Percentiles rank a stretch among this genome's conserved stretches.
Conservation (phyloP, 1,140 invertebrate species). For the Calosoma granatense region DNA sequence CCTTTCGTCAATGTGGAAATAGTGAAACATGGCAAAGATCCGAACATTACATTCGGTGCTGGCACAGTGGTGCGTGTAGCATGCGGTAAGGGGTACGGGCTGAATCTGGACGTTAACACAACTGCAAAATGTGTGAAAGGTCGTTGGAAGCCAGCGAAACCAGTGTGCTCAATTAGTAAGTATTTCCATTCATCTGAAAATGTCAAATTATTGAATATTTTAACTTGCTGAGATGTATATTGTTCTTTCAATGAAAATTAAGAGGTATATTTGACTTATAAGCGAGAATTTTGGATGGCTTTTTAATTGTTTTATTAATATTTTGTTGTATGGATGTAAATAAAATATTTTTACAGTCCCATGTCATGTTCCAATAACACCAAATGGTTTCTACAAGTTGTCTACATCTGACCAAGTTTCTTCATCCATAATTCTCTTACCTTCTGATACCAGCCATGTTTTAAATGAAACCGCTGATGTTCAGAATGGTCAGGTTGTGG, state of each 20-base stretch:
- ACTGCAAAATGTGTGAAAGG: conserved; percentile 69
- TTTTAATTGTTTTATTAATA: neutral
- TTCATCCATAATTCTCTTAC: conserved; percentile 15
- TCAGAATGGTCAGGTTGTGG: conserved; percentile 49
- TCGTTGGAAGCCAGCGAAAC: conserved; percentile 69
- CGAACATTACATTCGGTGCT: conserved; percentile 46
- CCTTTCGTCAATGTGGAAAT: conserved; percentile 55
- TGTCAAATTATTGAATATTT: neutral
- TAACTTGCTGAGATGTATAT: too few species aligned
- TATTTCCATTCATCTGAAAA: conserved; percentile 20
- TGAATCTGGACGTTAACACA: conserved; percentile 60
- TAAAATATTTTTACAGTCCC: conserved; percentile 42
- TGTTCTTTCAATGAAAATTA: too few species aligned
- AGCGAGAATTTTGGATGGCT: too few species aligned
- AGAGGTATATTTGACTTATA: too few species aligned
- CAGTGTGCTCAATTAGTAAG: conserved; percentile 64
- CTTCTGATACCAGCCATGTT: conserved; percentile 24
- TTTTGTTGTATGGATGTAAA: neutral
- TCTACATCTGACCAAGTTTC: conserved; percentile 29
- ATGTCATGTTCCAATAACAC: conserved; percentile 50
- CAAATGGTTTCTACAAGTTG: conserved; percentile 53
- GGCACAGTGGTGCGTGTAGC: conserved; percentile 60
- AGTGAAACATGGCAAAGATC: conserved; percentile 47
- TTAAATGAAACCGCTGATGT: conserved; percentile 47
- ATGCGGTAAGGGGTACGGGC: conserved; percentile 62